These are phyloP conservation scores for Spisula subtruncata DNA, from an alignment of 2,888 invertebrate species.

Conservation along the genomic window DNA sequence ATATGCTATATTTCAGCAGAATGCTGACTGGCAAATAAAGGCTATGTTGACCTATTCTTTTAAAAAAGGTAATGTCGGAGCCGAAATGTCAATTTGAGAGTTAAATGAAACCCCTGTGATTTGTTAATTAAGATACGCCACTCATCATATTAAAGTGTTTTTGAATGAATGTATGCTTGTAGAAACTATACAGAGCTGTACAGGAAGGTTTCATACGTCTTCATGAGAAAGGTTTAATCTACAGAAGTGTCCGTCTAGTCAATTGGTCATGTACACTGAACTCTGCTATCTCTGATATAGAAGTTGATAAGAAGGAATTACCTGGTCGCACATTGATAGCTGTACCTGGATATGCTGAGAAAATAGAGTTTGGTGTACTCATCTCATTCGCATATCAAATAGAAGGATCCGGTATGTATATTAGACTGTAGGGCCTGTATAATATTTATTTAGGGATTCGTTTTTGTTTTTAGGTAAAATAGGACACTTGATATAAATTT, in stretches of 20 bases:
- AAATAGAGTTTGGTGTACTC: slow-evolving; percentile 97
- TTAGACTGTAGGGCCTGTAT: background rate
- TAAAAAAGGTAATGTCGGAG: too few relatives aligned
- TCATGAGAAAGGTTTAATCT: slow-evolving; percentile 96
- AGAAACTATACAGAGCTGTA: slow-evolving; percentile 92
- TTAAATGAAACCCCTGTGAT: too few relatives aligned
- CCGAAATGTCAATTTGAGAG: too few relatives aligned
- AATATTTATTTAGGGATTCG: too few relatives aligned
- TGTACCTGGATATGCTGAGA: slow-evolving; percentile 97
- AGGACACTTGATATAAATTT: too few relatives aligned
- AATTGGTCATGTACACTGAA: slow-evolving; percentile 99
- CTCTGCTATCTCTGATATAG: slow-evolving; percentile 99
- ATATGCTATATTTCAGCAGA: too few relatives aligned
- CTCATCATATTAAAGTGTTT: too few relatives aligned
- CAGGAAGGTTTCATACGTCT: slow-evolving; percentile 97
- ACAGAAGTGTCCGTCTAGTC: slow-evolving; percentile 97
- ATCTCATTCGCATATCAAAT: slow-evolving; percentile 96
- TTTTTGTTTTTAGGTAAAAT: too few relatives aligned
- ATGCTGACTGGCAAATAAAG: too few relatives aligned
- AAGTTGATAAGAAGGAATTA: slow-evolving; percentile 97
- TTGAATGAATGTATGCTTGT: slow-evolving; percentile 55
- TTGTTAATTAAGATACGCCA: too few relatives aligned
- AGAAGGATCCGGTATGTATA: slow-evolving; percentile 89
- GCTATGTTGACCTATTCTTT: too few relatives aligned
- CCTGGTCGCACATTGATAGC: slow-evolving; percentile 94